Base-by-base conservation (phyloP, 2,888 invertebrate species). In the Nomada fucata region DNA sequence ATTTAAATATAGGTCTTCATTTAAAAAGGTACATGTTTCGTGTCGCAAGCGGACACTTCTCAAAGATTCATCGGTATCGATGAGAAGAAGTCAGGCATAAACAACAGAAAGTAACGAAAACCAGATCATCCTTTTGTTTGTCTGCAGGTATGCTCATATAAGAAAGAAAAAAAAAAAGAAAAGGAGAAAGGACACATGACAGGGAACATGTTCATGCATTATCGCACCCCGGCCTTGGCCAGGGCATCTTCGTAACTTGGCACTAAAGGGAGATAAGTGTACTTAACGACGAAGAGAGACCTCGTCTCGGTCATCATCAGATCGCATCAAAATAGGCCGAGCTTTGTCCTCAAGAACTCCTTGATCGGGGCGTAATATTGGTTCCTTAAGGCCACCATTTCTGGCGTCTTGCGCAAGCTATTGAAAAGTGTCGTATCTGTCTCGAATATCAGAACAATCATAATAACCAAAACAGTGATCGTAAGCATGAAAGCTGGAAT, bases 331-430 rank as follows among this genome's bases (percentile, higher is more conserved):
- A 96, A 96, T 91, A 96, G 94, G 92, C 95, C 94, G 79, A 96
- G 94, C 91, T 96, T 96, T 89, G 94, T 95, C 91, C 95, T 95
- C 87, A 97, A 94, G 94, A 96, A 97, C 91, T 97, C 96, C 93
- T 97, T 97, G 76, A 97, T 94, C 36, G 98, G 97, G 90, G 96
- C 96, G 94, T 98, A 98, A 94, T 97, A 97, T 91, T 97, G 97
- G 89, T 96, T 96, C 82, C 96, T 95, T 76, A 98, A 95, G 67
- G 96, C 93, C 70, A 95, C 94, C 94, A 98, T 95, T 94, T 98
- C 97, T 44, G 97, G 97, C 91, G 96, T 95, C 91, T 96, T 96
- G 80, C 96, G 95, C 80, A 97, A 93, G 52, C 95, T 95, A 77
- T 96, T 95, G 87, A 97, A 95, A 44, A 96, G 93, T 74, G 96